Conservation (phyloP, 2,113 vertebrate genomes). For the Dicerorhinus sumatrensis region DNA sequence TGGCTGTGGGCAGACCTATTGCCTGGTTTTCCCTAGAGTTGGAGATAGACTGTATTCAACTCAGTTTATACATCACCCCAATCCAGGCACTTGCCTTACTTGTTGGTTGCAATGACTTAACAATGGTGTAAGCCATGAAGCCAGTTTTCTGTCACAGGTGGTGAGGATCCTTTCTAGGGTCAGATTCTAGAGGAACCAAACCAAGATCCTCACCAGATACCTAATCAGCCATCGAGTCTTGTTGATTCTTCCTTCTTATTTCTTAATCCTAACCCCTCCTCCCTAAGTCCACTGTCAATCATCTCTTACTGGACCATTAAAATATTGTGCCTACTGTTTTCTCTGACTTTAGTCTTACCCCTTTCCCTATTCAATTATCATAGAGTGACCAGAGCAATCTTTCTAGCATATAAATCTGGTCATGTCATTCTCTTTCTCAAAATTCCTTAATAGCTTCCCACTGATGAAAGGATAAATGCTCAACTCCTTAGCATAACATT, state of each 20-base stretch:
- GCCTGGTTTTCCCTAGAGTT: not conserved
- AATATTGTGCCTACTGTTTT: not conserved
- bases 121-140: not conserved
- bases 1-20: not conserved
- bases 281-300: not conserved
- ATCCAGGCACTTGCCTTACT: not conserved
- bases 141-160: not conserved
- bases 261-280: not conserved
- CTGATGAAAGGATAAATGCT: not conserved
- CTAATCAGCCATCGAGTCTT: not conserved
- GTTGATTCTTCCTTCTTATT: not conserved
- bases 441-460: not conserved
- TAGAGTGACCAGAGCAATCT: not conserved
- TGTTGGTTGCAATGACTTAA: not conserved
- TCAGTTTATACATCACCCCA: not conserved
- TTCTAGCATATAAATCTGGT: not conserved
- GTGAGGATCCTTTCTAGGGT: not conserved
- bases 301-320: not conserved
- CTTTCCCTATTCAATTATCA: not conserved
- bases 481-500: not conserved
- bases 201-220: not conserved
- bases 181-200: not conserved
- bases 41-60: not conserved
- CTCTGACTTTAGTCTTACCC: not conserved
- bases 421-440: not conserved